Evolutionary conservation across 2,797 vertebrate species (phyloP).

Genomic region (Scarus forsteni): DNA sequence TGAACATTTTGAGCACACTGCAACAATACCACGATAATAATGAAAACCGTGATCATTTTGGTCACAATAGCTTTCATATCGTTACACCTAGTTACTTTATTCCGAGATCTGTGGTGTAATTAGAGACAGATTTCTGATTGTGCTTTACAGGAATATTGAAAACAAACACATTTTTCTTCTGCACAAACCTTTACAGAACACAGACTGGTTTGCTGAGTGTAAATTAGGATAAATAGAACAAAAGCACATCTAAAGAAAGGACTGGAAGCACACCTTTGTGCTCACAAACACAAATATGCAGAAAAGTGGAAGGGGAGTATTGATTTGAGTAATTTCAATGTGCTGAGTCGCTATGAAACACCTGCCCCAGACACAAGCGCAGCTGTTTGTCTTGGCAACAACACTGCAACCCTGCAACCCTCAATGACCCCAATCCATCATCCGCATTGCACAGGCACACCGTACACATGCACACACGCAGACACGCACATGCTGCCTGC

Average conservation of each 20-base stretch:
- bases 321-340: constrained; percentile 81
- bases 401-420: constrained; percentile 78
- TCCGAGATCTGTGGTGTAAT: too few species aligned
- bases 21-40: too few species aligned
- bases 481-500: constrained; percentile 7
- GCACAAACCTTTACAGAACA: background rate
- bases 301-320: constrained; percentile 56
- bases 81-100: too few species aligned
- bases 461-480: constrained; percentile 29
- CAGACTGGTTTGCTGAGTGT: constrained; percentile 16
- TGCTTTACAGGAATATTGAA: too few species aligned
- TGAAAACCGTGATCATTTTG: too few species aligned
- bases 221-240: constrained; percentile 48
- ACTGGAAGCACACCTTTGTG: constrained; percentile 9
- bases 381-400: constrained; percentile 84
- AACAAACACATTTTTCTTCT: too few species aligned
- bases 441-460: constrained; percentile 29
- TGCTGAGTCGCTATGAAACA: constrained; percentile 78
- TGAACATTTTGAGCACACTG: too few species aligned
- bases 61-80: too few species aligned
- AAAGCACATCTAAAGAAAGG: constrained; percentile 32
- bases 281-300: constrained; percentile 27
- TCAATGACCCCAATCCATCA: constrained; percentile 83
- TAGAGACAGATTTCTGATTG: too few species aligned
- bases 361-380: constrained; percentile 77